These are phyloP conservation scores for Sapayoa aenigma DNA, from an alignment of 2,113 vertebrate species.

Conservation along the genomic window DNA sequence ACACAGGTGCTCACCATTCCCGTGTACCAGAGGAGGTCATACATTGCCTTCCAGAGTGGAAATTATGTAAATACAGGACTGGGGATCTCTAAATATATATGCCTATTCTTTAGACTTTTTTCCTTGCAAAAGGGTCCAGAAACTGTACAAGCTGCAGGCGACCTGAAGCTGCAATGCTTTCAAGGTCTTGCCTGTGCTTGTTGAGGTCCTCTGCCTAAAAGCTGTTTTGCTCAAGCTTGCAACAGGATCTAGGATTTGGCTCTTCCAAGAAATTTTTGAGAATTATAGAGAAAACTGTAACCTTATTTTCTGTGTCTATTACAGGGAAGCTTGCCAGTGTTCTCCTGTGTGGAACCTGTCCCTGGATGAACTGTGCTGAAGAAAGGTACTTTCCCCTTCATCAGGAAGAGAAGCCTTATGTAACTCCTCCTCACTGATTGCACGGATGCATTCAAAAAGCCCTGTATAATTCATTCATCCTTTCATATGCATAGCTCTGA, in stretches of 20 bases:
- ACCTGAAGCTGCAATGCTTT: background rate
- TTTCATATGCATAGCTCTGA: background rate
- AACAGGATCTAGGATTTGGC: background rate
- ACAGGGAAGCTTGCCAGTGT: background rate
- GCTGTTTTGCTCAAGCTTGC: background rate
- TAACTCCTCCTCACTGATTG: slow-evolving; percentile 32
- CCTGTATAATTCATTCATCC: slow-evolving; percentile 29
- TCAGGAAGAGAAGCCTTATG: background rate
- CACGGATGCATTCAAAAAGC: slow-evolving; percentile 29
- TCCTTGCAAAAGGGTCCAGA: background rate
- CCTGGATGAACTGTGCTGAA: background rate
- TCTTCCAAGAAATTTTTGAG: background rate
- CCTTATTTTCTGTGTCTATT: background rate
- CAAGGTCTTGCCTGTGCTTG: background rate
- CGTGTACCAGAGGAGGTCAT: accelerated
- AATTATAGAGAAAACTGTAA: background rate
- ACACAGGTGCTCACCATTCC: background rate
- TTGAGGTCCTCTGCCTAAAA: background rate
- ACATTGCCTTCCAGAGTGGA: background rate
- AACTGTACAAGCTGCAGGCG: background rate
- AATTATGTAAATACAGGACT: background rate
- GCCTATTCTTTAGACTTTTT: background rate
- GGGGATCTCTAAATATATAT: accelerated
- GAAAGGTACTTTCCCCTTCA: background rate
- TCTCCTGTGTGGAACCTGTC: background rate